Evolutionary conservation across 2,797 vertebrate genomes (phyloP).

Genomic region (Hydrolagus colliei): DNA sequence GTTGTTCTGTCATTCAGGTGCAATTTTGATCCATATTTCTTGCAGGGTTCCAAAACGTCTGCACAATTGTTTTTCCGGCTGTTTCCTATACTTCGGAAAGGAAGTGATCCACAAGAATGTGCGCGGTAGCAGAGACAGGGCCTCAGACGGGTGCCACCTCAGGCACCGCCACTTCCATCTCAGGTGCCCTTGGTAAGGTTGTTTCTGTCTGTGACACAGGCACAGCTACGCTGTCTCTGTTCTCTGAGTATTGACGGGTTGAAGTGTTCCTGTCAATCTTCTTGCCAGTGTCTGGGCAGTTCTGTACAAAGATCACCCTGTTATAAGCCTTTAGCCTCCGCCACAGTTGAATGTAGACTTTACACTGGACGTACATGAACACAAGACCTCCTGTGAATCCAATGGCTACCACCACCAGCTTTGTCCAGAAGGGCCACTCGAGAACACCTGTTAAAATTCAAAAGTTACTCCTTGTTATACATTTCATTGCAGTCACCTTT

Average conservation of each 20-base stretch:
- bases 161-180: slow-evolving; percentile 40
- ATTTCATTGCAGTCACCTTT: neutral
- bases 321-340: slow-evolving; percentile 93
- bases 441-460: slow-evolving; percentile 66
- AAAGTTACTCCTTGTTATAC: slow-evolving; percentile 5
- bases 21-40: neutral
- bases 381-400: slow-evolving; percentile 82
- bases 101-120: neutral
- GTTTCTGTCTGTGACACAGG: slow-evolving; percentile 58
- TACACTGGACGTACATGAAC: slow-evolving; percentile 97
- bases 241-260: slow-evolving; percentile 48
- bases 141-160: slow-evolving; percentile 67
- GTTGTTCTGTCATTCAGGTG: neutral
- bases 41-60: neutral
- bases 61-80: neutral
- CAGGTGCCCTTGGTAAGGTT: slow-evolving; percentile 42
- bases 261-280: slow-evolving; percentile 62
- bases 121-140: neutral
- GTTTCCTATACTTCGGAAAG: slow-evolving; percentile 1
- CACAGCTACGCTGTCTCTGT: slow-evolving; percentile 59
- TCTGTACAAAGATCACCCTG: slow-evolving; percentile 93
- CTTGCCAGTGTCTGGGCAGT: slow-evolving; percentile 80
- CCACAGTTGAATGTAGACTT: slow-evolving; percentile 92
- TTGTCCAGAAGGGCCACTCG: slow-evolving; percentile 98
- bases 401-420: slow-evolving; percentile 85